Evolutionary conservation across 35 echinoderm and acorn worm species (phyloP).

Genomic region (Nesometra sesokonis): DNA sequence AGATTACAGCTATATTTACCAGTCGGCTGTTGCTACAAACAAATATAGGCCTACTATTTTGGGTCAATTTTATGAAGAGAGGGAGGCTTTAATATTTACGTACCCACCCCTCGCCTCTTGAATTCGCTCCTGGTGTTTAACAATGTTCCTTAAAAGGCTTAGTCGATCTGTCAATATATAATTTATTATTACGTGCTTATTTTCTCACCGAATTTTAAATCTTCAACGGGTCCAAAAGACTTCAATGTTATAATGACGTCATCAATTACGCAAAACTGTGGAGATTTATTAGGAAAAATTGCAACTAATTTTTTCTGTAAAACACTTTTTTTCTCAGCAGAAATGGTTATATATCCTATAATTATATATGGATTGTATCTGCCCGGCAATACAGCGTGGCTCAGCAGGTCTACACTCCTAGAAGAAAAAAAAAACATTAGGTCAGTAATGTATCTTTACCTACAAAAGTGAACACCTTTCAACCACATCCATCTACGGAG

Average conservation of each 20-base stretch:
- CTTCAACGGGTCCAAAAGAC: neutral
- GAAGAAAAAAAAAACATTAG: too few species aligned
- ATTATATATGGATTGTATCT: neutral
- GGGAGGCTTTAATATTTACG: too few species aligned
- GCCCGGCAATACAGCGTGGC: neutral
- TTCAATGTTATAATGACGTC: neutral
- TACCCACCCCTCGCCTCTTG: too few species aligned
- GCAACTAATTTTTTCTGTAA: neutral
- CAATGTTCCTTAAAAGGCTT: too few species aligned
- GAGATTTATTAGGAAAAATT: neutral
- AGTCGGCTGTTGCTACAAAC: too few species aligned
- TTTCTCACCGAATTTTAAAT: neutral
- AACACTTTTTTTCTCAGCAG: neutral
- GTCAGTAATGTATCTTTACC: too few species aligned
- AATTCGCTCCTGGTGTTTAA: too few species aligned
- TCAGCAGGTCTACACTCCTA: too few species aligned
- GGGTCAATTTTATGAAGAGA: neutral
- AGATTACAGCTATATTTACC: too few species aligned
- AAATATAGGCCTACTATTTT: neutral
- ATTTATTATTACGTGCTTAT: neutral
- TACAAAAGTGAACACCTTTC: too few species aligned
- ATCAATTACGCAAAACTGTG: neutral
- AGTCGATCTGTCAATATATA: too few species aligned
- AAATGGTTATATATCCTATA: neutral
- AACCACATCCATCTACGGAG: too few species aligned